phyloP scores from a whole-genome alignment of 2,113 vertebrate species.

The Xyrauchen texanus region DNA sequence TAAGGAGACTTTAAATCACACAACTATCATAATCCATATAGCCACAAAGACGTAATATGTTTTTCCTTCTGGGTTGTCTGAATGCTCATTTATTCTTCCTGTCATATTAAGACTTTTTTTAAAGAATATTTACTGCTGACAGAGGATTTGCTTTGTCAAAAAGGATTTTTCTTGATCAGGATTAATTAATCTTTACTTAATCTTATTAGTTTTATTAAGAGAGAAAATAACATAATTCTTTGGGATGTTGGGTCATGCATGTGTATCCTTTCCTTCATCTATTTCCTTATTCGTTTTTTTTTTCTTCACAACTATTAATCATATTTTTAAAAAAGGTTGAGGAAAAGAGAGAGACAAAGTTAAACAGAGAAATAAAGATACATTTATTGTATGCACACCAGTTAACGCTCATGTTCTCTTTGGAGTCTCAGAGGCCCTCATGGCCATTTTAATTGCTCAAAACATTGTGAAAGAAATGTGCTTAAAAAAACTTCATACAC shows the following conservation, averaged over 20 bases:
- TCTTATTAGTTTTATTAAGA: not conserved
- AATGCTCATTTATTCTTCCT: not conserved
- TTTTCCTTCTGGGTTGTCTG: not conserved
- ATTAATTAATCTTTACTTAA: conserved; percentile 13
- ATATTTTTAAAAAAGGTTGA: conserved; percentile 41
- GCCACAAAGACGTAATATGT: not conserved
- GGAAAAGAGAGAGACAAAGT: not conserved
- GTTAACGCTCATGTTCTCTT: too few species aligned
- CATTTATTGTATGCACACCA: too few species aligned
- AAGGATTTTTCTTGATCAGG: not conserved
- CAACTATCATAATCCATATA: conserved; percentile 15
- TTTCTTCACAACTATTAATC: conserved; percentile 54
- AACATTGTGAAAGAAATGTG: too few species aligned
- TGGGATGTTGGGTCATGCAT: not conserved
- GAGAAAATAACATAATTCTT: conserved; percentile 12
- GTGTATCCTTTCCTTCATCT: not conserved
- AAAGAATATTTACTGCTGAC: not conserved
- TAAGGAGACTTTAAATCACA: not conserved
- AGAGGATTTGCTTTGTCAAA: conserved; percentile 18
- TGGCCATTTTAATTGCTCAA: too few species aligned
- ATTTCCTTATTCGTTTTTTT: not conserved
- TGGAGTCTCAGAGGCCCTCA: too few species aligned
- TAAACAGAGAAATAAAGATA: not conserved
- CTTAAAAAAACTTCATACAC: too few species aligned
- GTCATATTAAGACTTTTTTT: not conserved